Base-by-base conservation (phyloP, 2,888 invertebrate genomes). In the Eupithecia centaureata region DNA sequence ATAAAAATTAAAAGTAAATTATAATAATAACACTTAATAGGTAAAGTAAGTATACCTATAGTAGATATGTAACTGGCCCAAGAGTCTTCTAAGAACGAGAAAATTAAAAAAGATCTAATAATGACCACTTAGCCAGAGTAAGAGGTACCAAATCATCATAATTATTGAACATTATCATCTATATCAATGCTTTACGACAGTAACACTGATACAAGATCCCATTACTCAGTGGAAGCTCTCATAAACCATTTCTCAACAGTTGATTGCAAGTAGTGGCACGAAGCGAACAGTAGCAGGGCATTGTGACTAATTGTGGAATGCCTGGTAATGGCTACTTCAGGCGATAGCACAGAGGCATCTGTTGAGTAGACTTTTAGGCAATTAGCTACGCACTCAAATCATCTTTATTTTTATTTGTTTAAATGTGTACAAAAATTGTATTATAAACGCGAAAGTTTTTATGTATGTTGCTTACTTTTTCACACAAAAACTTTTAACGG, bases 231-330 rank as follows among this genome's bases (percentile, higher is more conserved):
- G 52, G 32, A 32, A 30, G 33, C 63, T 10, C 51, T 57, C 56
- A 56, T 61, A 63, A 68, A 57, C 28, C 65, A 64, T 70, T 73
- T 66, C 66, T 67, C 71, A 68, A 61, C 61, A 57, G 52, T 60
- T 67, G 71, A 67, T 73, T 61, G 70, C 66, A 66, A 72, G 71
- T 70, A 73, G 71, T 68, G 51, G 67, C 65, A 54, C 64, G 71
- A 61, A 18, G 63, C 61, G 58, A 66, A 69, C 78, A 81, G 77
- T 73, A 76, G 74, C 77, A 73, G 78, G 64, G 74, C 69, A 79
- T 80, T 82, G 82, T 82, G 82, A 86, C 84, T 88, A 89, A 88
- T 88, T 85, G 87, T 82, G 81, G 85, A 87, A 84, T 86, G 85
- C 81, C 76, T 77, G 22, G 79, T 84, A 87, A 86, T 84, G 82